These are phyloP conservation scores for Agriotes lineatus DNA, from an alignment of 2,888 invertebrate species.

Conservation along the genomic window DNA sequence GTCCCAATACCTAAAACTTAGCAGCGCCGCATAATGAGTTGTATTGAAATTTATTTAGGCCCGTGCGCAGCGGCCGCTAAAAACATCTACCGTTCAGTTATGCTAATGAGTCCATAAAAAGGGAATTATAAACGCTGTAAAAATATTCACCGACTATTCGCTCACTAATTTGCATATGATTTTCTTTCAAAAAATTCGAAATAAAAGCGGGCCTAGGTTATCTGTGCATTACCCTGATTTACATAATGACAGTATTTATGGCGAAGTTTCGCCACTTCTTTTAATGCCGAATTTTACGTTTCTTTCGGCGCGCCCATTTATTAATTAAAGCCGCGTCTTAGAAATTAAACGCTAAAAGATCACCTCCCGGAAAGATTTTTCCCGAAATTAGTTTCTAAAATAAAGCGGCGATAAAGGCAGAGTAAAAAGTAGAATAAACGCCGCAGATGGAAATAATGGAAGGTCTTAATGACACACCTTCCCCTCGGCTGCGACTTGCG, in stretches of 20 bases:
- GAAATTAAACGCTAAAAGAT: slow-evolving; percentile 35
- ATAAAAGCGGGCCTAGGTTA: slow-evolving; percentile 61
- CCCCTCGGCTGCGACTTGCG: slow-evolving; percentile 51
- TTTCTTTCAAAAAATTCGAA: slow-evolving; percentile 60
- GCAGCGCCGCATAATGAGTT: slow-evolving; percentile 41
- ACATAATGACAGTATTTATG: slow-evolving; percentile 63
- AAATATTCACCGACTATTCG: slow-evolving; percentile 66
- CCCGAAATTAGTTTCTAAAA: slow-evolving; percentile 45
- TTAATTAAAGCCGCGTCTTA: slow-evolving; percentile 33
- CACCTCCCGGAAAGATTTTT: slow-evolving; percentile 29
- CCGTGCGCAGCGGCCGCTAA: slow-evolving; percentile 42
- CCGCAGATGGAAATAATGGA: slow-evolving; percentile 67
- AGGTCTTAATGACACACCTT: slow-evolving; percentile 63
- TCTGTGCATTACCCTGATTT: slow-evolving; percentile 60
- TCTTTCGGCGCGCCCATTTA: slow-evolving; percentile 27
- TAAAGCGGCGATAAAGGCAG: slow-evolving; percentile 57
- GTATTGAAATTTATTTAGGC: slow-evolving; percentile 43
- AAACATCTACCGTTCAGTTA: slow-evolving; percentile 60
- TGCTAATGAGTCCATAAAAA: slow-evolving; percentile 65
- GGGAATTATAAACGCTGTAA: slow-evolving; percentile 67
- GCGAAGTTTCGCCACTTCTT: slow-evolving; percentile 48
- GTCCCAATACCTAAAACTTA: slow-evolving; percentile 41
- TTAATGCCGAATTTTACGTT: slow-evolving; percentile 34
- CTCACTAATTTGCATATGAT: slow-evolving; percentile 66
- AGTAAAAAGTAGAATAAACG: slow-evolving; percentile 62